A percentile compares a stretch with the other conserved stretches of the same genome.
These are phyloP conservation scores for Chroicocephalus ridibundus DNA, from an alignment of 2,113 vertebrate genomes.

Conservation along the genomic window DNA sequence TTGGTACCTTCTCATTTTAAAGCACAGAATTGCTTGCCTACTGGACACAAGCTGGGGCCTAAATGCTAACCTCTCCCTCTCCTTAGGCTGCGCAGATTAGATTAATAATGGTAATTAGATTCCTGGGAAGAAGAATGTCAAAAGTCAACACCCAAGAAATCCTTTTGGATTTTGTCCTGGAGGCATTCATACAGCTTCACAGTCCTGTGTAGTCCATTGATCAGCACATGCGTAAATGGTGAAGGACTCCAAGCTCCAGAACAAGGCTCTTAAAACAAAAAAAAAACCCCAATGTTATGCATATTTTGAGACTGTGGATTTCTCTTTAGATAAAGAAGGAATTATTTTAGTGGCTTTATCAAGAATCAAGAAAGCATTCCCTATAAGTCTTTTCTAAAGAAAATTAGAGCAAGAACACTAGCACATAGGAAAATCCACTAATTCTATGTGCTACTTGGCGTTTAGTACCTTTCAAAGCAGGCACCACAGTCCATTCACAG, in stretches of 20 bases:
- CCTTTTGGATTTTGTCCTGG: background rate
- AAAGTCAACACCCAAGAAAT: background rate
- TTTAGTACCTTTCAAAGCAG: background rate
- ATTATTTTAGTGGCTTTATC: background rate
- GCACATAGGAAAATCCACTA: background rate
- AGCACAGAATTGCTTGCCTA: background rate
- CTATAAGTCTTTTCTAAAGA: background rate
- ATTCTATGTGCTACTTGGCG: background rate
- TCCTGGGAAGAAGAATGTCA: background rate
- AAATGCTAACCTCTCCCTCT: background rate
- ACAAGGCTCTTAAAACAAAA: background rate
- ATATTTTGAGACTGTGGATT: background rate
- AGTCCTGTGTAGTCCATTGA: background rate
- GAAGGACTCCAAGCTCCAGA: background rate
- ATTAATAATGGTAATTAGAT: background rate
- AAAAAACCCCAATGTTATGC: accelerated
- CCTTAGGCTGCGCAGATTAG: background rate
- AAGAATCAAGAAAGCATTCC: background rate
- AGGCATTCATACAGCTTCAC: background rate
- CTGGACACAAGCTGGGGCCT: background rate
- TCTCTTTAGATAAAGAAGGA: background rate
- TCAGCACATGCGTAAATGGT: background rate
- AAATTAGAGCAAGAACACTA: background rate
- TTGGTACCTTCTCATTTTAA: background rate
- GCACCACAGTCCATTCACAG: background rate